Evolutionary conservation across 2,797 vertebrate species (phyloP), one percentile per base, ranked within the genome.

Genomic region (Enteromius argenteus): DNA sequence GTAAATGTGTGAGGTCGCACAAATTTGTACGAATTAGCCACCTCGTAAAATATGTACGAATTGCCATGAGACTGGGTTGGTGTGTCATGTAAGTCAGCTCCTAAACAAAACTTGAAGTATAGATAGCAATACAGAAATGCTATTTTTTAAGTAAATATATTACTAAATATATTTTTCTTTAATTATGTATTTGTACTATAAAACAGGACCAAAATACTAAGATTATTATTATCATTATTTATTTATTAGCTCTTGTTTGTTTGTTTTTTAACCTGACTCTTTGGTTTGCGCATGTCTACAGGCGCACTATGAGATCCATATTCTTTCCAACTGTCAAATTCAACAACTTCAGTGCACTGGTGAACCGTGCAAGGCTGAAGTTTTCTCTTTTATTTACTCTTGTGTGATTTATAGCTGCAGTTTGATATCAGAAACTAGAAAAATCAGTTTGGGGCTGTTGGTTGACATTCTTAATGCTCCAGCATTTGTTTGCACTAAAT

Each of bases 351-450:
- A 39, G n/a, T 53, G 56, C 56, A 30, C 56, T 21, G 78, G 32
- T 19, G 67, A 73, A 42, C n/a, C 76, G 81, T 68, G 49, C 32
- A 80, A 84, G 72, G 42, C 11, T 85, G 49, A 15, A 27, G 72
- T 62, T 71, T 80, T 17, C 21, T 13, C 56, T 35, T 15, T 75
- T 66, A 80, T 83, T 87, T 83, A 87, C 30, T 71, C 30, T 39
- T 17, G 39, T 44, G 19, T 68, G 72, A 21, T 77, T 77, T 73
- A 86, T 82, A 49, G 76, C 77, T 67, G 53, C 46, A 62, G 44
- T 85, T 84, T 88, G 46, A 88, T 78, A 80, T 66, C 32, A 68
- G 56, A 86, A 82, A 77, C 83, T 35, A 75, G 79, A 85, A 80
- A 80, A 85, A 72, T 79, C 77, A 64, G 80, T 85, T 81, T 73